Evolutionary conservation across 2,888 invertebrate species (phyloP).

Genomic region (Colletes collaris): DNA sequence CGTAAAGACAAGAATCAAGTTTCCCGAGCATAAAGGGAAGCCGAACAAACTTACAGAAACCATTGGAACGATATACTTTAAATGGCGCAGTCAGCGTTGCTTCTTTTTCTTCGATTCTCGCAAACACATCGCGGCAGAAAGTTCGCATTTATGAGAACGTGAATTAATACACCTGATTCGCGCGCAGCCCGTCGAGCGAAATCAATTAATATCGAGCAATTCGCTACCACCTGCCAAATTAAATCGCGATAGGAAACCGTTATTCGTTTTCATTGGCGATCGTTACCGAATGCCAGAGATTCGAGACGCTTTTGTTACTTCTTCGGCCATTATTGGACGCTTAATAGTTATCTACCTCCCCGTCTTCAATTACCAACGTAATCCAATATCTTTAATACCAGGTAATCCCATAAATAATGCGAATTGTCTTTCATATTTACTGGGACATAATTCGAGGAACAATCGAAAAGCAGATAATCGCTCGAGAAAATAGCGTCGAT

Average conservation of each 20-base stretch:
- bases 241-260: slow-evolving; percentile 47
- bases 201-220: slow-evolving; percentile 56
- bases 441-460: not conserved
- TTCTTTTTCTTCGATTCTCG: slow-evolving; percentile 2
- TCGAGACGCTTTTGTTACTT: slow-evolving; percentile 50
- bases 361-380: slow-evolving; percentile 22
- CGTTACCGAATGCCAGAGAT: slow-evolving; percentile 45
- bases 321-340: slow-evolving; percentile 50
- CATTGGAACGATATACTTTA: slow-evolving; percentile 45
- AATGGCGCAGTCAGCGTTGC: slow-evolving; percentile 46
- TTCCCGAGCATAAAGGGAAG: slow-evolving; percentile 45
- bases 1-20: slow-evolving; percentile 58
- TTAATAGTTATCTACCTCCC: slow-evolving; percentile 32
- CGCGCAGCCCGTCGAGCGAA: slow-evolving; percentile 22
- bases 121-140: slow-evolving; percentile 1
- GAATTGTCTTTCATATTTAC: not conserved
- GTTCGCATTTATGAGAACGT: slow-evolving; percentile 19
- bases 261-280: slow-evolving; percentile 47
- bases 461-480: no score
- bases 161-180: slow-evolving; percentile 39
- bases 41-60: slow-evolving; percentile 36
- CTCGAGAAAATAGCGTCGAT: no score
- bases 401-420: not conserved
- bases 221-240: slow-evolving; percentile 37
- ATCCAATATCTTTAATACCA: slow-evolving; percentile 56